Base-by-base conservation (phyloP, 2,888 invertebrate species). In the Eristalinus aeneus region DNA sequence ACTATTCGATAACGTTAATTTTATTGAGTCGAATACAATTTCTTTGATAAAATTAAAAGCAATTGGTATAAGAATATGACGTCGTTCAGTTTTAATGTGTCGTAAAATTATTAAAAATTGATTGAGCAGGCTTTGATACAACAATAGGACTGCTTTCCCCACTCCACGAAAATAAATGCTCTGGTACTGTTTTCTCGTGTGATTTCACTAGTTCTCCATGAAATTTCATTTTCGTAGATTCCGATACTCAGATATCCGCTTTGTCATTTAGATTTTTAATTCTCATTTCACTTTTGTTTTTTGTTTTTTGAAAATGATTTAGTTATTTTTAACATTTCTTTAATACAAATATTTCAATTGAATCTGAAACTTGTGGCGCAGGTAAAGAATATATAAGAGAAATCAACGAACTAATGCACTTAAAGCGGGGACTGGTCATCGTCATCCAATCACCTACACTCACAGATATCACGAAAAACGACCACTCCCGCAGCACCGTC, bases 321-420 rank as follows among this genome's bases (percentile, higher is more conserved):
- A 1, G 16, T 68, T 82, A 82, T 82, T 82, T 82, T 82, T 22
- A 56, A 68, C 63, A 68, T 77, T 58, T 34, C 56, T n/a, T n/a
- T n/a, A n/a, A n/a, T n/a, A n/a, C n/a, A n/a, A n/a, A n/a, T n/a
- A n/a, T n/a, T n/a, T n/a, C n/a, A n/a, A n/a, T n/a, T n/a, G n/a
- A n/a, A n/a, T n/a, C n/a, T n/a, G n/a, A n/a, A n/a, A n/a, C n/a
- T n/a, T n/a, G 65, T 71, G 65, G 39, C 27, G 32, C 5, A 60
- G 60, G 31, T 53, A 65, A 76, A 82, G 64, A 60, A 60, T 27
- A 54, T 27, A n/a, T n/a, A n/a, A n/a, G n/a, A 27, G 27, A 27
- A 27, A 27, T 27, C 67, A 53, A 32, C 46, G 72, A 68, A 83
- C 77, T 73, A 77, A 65, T 65, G 58, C 22, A 61, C 75, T 76